phyloP scores from a whole-genome alignment of 1,140 invertebrate genomes.

The Drosophila grimshawi region DNA sequence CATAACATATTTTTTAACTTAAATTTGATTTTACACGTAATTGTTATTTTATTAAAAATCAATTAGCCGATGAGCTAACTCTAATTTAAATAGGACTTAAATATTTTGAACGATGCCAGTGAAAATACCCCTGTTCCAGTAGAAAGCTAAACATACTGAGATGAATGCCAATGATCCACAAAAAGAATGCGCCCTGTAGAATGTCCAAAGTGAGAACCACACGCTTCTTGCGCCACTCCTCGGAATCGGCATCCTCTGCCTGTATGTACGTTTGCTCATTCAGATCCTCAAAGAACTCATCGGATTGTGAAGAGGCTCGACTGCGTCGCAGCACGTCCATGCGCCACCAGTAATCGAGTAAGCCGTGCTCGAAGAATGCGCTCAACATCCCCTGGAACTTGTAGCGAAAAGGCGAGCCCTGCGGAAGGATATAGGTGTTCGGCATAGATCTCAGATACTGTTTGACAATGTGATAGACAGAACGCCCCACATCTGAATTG shows the following conservation, averaged over 20 bases:
- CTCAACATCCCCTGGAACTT: constrained; percentile 63
- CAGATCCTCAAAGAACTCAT: constrained; percentile 66
- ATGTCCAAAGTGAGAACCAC: constrained; percentile 68
- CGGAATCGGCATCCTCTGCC: constrained; percentile 14
- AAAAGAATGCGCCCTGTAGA: constrained; percentile 69
- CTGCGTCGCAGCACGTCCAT: constrained; percentile 48
- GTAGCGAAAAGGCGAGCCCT: constrained; percentile 72
- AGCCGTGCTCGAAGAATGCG: constrained; percentile 64
- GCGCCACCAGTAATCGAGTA: constrained; percentile 66
- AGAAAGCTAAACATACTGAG: constrained; percentile 51
- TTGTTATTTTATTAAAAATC: no score
- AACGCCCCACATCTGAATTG: constrained; percentile 52
- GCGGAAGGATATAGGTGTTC: constrained; percentile 66
- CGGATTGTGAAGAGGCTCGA: constrained; percentile 39
- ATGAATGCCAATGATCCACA: constrained; percentile 61
- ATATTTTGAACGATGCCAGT: constrained; percentile 8
- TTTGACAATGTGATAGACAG: constrained; percentile 73
- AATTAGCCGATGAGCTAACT: no score
- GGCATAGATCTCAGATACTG: constrained; percentile 71
- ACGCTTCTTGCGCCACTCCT: constrained; percentile 40
- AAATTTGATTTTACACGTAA: no score
- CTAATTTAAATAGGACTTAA: neutral
- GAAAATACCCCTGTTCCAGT: constrained; percentile 40
- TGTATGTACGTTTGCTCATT: constrained; percentile 52
- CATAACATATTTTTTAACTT: no score